These are phyloP conservation scores for Diogma glabrata DNA, from an alignment of 2,888 invertebrate genomes.

Conservation along the genomic window DNA sequence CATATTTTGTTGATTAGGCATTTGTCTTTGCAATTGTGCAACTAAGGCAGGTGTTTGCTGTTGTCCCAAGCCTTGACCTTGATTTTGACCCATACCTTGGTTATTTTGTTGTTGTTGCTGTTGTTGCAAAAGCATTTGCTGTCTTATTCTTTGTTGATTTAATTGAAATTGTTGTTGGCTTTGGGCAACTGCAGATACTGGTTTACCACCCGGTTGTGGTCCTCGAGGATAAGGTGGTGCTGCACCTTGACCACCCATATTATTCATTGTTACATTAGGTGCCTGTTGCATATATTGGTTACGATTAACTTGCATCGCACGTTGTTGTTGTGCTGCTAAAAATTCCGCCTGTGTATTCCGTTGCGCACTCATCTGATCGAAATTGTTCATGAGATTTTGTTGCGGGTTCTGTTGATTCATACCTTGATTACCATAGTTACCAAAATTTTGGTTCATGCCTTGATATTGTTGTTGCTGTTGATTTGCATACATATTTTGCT, in stretches of 20 bases:
- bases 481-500: slow-evolving; percentile 26
- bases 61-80: slow-evolving; percentile 36
- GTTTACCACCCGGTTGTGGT: slow-evolving; percentile 33
- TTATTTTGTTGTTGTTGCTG: slow-evolving; percentile 30
- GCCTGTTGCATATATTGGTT: slow-evolving; percentile 44
- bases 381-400: slow-evolving; percentile 32
- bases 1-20: slow-evolving; percentile 33
- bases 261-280: slow-evolving; percentile 77
- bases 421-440: slow-evolving; percentile 45
- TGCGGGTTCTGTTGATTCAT: slow-evolving; percentile 36
- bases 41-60: slow-evolving; percentile 50
- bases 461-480: slow-evolving; percentile 26
- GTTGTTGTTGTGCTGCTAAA: slow-evolving; percentile 26
- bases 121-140: slow-evolving; percentile 52
- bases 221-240: slow-evolving; percentile 72
- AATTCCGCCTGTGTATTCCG: slow-evolving; percentile 33
- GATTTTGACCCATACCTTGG: slow-evolving; percentile 28
- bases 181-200: slow-evolving; percentile 22
- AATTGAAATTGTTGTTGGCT: slow-evolving; percentile 38
- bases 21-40: slow-evolving; percentile 52
- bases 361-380: slow-evolving; percentile 33
- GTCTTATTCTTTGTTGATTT: slow-evolving; percentile 59
- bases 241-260: slow-evolving; percentile 44
- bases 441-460: slow-evolving; percentile 49
- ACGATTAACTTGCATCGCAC: slow-evolving; percentile 29